Evolutionary conservation across 2,888 invertebrate species (phyloP).

Genomic region (Drosophila paracracens): DNA sequence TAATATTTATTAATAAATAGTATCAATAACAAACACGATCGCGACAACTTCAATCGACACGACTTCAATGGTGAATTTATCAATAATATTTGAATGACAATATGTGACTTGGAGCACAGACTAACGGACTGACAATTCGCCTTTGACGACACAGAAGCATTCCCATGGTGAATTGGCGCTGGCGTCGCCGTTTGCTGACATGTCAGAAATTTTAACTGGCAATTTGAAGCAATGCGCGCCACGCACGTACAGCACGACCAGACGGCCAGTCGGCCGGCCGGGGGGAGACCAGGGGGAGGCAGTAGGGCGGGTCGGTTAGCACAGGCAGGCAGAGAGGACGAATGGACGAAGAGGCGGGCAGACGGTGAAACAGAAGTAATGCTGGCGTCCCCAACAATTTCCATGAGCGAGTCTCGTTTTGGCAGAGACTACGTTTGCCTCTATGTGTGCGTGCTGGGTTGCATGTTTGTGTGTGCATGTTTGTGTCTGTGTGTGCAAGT

Average conservation of each 20-base stretch:
- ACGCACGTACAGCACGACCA: conserved; percentile 59
- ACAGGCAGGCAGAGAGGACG: conserved; percentile 32
- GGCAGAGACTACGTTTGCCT: conserved; percentile 4
- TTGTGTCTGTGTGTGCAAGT: conserved; percentile 25
- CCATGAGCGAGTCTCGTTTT: conserved; percentile 42
- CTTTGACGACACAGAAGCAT: not conserved
- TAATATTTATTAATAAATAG: not conserved
- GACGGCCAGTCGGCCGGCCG: conserved; percentile 30
- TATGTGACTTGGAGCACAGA: not conserved
- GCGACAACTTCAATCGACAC: not conserved
- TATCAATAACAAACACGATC: not conserved
- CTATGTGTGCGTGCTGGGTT: conserved; percentile 6
- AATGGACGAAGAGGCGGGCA: conserved; percentile 15
- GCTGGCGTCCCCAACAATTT: conserved; percentile 54
- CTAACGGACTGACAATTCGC: conserved; percentile 11
- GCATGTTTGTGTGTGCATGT: conserved; percentile 11
- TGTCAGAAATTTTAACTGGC: conserved; percentile 80
- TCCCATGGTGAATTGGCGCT: conserved; percentile 59
- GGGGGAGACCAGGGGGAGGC: conserved; percentile 4
- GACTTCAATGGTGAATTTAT: not conserved
- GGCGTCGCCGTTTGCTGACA: conserved; percentile 70
- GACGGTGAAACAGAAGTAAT: conserved; percentile 39
- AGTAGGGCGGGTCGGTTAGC: not conserved
- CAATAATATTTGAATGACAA: not conserved
- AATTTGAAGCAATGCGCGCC: conserved; percentile 74